These are phyloP conservation scores for Gulo gulo DNA, from an alignment of 2,113 vertebrate species.

Conservation along the genomic window DNA sequence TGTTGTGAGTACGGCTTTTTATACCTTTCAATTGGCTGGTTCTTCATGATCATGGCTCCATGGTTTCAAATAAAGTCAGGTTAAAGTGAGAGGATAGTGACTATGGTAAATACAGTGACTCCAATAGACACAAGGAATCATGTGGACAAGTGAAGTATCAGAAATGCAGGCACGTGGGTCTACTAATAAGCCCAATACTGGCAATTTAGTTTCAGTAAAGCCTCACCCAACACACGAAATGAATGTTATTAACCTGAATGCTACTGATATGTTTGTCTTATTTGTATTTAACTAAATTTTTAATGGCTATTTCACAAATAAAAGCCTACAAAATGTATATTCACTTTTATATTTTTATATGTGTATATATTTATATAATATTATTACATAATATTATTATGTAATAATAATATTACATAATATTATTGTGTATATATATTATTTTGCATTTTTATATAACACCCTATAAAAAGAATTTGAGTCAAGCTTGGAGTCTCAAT, in stretches of 20 bases:
- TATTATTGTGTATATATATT: too few species aligned
- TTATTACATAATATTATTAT: too few species aligned
- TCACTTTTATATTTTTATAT: background rate
- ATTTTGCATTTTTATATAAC: background rate
- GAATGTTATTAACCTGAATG: background rate
- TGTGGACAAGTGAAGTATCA: background rate
- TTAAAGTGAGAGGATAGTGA: background rate
- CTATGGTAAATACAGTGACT: background rate
- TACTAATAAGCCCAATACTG: background rate
- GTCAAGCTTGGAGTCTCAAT: background rate
- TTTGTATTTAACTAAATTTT: background rate
- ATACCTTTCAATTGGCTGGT: background rate
- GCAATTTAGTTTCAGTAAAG: slow-evolving; percentile 20
- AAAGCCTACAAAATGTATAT: background rate
- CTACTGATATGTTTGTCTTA: background rate
- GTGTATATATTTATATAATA: background rate
- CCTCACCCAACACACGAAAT: background rate
- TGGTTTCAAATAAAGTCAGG: background rate
- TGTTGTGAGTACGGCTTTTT: background rate
- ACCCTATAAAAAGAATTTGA: slow-evolving; percentile 48
- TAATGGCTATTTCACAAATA: background rate
- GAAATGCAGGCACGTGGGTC: background rate
- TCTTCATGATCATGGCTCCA: background rate
- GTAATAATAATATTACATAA: background rate
- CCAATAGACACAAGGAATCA: background rate